Percentiles rank a stretch among this genome's conserved stretches.
These are phyloP conservation scores for Scartelaos histophorus DNA, from an alignment of 2,113 vertebrate species.

Conservation along the genomic window DNA sequence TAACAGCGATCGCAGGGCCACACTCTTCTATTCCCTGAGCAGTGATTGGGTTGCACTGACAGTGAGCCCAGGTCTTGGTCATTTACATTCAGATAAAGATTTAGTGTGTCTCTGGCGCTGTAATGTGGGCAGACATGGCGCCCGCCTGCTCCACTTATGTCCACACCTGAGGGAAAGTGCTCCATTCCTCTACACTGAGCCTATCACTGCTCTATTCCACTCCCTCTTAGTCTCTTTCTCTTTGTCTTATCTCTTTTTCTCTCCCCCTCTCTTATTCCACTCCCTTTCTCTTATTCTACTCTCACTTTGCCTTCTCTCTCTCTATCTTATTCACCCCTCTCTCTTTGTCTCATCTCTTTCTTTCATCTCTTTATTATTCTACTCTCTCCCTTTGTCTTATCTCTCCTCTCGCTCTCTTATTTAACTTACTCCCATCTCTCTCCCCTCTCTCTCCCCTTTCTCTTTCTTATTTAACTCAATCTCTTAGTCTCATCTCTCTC, in stretches of 20 bases:
- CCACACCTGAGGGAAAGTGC: slow-evolving; percentile 70
- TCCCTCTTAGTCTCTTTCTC: background rate
- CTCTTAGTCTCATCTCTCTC: no score
- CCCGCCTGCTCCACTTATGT: slow-evolving; percentile 70
- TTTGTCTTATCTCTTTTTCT: slow-evolving; percentile 1
- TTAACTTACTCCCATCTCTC: no score
- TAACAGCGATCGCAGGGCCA: background rate
- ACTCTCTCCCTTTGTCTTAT: background rate
- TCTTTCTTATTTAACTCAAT: no score
- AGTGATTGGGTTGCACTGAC: slow-evolving; percentile 65
- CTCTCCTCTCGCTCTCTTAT: background rate
- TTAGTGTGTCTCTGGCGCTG: slow-evolving; percentile 71
- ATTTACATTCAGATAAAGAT: slow-evolving; percentile 77
- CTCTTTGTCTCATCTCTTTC: no score
- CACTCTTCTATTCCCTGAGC: slow-evolving; percentile 74
- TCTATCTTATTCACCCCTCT: no score
- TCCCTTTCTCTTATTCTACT: background rate
- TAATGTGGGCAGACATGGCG: slow-evolving; percentile 74
- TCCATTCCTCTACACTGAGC: slow-evolving; percentile 56
- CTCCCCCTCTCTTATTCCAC: background rate
- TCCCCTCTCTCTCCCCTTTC: no score
- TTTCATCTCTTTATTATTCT: no score
- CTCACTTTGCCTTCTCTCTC: background rate
- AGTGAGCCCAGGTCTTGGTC: slow-evolving; percentile 82
- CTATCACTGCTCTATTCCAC: slow-evolving; percentile 40